Evolutionary conservation across 2,888 invertebrate genomes (phyloP).

Genomic region (Zonitis immaculata): DNA sequence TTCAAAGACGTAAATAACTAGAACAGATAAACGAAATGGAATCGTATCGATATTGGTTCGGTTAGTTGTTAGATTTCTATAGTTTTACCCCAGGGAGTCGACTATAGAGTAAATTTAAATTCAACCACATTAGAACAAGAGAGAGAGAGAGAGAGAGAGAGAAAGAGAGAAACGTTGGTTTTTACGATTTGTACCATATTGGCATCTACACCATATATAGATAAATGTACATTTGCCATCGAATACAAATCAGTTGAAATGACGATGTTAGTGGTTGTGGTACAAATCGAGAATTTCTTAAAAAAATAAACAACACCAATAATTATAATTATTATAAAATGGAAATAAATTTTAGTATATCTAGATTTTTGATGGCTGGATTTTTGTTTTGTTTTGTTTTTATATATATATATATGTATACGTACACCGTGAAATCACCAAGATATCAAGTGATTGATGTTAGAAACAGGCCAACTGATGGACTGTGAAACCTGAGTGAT

Average conservation of each 20-base stretch:
- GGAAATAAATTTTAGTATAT: no score
- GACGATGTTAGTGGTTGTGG: conserved; percentile 13
- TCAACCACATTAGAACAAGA: background rate
- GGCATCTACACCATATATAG: conserved; percentile 11
- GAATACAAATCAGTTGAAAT: conserved; percentile 16
- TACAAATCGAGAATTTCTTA: background rate
- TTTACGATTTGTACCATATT: conserved; percentile 12
- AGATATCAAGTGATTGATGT: conserved; percentile 40
- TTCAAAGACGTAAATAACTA: background rate
- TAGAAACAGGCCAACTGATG: conserved; percentile 41
- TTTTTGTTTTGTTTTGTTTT: no score
- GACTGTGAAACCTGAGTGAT: conserved; percentile 46
- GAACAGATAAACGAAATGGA: no score
- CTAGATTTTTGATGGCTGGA: no score
- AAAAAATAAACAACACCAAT: no score
- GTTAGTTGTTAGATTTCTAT: background rate
- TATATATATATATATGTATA: no score
- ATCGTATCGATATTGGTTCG: no score
- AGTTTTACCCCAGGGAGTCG: background rate
- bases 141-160: no score
- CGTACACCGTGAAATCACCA: conserved; percentile 25
- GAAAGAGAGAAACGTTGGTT: conserved; percentile 10
- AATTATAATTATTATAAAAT: no score
- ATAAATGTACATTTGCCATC: conserved; percentile 5
- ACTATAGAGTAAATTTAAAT: background rate